Base-by-base conservation (phyloP, 2,888 invertebrate genomes). In the Sinhomidia bicolor region DNA sequence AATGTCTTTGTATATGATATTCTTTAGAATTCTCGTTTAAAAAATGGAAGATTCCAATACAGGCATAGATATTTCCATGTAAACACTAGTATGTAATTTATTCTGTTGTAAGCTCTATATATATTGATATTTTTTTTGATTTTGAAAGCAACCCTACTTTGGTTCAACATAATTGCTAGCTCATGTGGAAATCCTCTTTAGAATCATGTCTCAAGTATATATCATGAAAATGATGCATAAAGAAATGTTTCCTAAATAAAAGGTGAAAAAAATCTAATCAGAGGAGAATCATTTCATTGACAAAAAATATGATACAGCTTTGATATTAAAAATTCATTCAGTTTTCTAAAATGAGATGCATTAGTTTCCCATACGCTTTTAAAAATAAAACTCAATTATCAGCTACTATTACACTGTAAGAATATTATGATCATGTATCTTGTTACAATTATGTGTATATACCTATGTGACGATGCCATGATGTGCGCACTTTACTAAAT, bases 131-230 rank as follows among this genome's bases (percentile, higher is more conserved):
- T 36, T 62, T 62, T 62, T 62, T 26, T 9, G 7, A 17, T 44
- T 47, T 26, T 47, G 6, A 29, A n/a, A 51, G 5, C 62, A 12
- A 82, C 44, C 74, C 60, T 62, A 23, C 44, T 57, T 44, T 7
- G 9, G 12, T 23, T 41, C 17, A 62, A 60, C 44, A 57, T 62
- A 82, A 74, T 87, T 87, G 87, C 51, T 12, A 47, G 41, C 81
- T 81, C 86, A 87, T 47, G 76, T 65, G 76, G 60, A 87, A 87
- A 54, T 87, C 80, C 81, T 80, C n/a, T 81, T 80, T 36, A 71
- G 29, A 26, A 36, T 47, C 32, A 60, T 51, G n/a, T 62, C 41
- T 60, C 14, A 36, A 57, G n/a, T 20, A 20, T 9, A 14, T 51
- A 10, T 12, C 14, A 10, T 32, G 54, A 29, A 57, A 57, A 51